Evolutionary conservation across 2,113 vertebrate species (phyloP).

Genomic region (Plectropomus leopardus): DNA sequence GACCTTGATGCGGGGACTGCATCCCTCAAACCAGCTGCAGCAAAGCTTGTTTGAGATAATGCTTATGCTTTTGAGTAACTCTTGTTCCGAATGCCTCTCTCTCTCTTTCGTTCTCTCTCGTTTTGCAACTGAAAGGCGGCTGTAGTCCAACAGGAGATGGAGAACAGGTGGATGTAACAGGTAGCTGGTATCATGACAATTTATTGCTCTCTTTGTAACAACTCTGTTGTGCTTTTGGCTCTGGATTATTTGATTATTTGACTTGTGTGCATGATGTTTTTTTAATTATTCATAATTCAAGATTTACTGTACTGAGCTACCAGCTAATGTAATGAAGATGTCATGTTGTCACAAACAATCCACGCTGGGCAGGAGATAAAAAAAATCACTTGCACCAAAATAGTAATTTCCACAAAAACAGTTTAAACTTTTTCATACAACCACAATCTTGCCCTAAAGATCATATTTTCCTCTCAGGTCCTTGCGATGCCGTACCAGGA

Average conservation of each 20-base stretch:
- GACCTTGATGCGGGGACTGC: slow-evolving; percentile 58
- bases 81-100: slow-evolving; percentile 75
- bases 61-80: slow-evolving; percentile 81
- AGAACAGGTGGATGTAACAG: slow-evolving; percentile 82
- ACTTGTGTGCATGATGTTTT: slow-evolving; percentile 43
- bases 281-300: slow-evolving; percentile 13
- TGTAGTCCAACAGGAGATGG: slow-evolving; percentile 79
- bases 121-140: slow-evolving; percentile 83
- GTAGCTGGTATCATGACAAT: slow-evolving; percentile 78
- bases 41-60: slow-evolving; percentile 76
- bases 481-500: slow-evolving; percentile 70
- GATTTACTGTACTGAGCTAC: not conserved
- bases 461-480: slow-evolving; percentile 63
- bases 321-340: slow-evolving; percentile 55
- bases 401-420: slow-evolving; percentile 18
- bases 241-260: slow-evolving; percentile 60
- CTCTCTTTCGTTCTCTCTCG: slow-evolving; percentile 69
- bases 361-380: slow-evolving; percentile 72
- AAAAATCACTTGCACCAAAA: slow-evolving; percentile 52
- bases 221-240: slow-evolving; percentile 72
- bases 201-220: slow-evolving; percentile 51
- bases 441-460: slow-evolving; percentile 23
- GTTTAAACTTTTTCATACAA: not conserved
- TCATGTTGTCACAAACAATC: slow-evolving; percentile 17
- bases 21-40: slow-evolving; percentile 73